A percentile compares a stretch with the other conserved stretches of the same genome.
Evolutionary conservation across 2,888 invertebrate species (phyloP).

Genomic region (Lycophotia porphyrea): DNA sequence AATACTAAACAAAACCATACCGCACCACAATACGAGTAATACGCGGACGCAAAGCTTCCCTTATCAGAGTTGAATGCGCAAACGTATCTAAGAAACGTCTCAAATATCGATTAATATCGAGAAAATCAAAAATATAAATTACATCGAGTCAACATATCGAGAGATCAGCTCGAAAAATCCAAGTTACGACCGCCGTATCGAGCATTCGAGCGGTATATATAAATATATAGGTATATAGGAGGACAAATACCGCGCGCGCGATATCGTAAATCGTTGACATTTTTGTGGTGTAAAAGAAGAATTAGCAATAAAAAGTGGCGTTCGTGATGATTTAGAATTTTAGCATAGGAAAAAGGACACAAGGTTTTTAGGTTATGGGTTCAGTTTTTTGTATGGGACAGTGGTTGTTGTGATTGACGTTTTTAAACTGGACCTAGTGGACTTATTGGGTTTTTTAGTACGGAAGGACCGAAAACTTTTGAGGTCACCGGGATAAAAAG

Average conservation of each 20-base stretch:
- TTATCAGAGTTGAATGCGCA: slow-evolving; percentile 50
- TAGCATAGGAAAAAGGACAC: slow-evolving; percentile 4
- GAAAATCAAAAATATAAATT: slow-evolving; percentile 79
- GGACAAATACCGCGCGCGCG: slow-evolving; percentile 69
- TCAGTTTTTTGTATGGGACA: slow-evolving; percentile 14
- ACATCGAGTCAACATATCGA: slow-evolving; percentile 73
- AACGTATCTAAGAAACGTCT: slow-evolving; percentile 74
- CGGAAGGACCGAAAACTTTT: background rate
- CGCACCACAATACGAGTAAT: slow-evolving; percentile 51
- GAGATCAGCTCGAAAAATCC: slow-evolving; percentile 79
- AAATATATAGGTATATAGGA: slow-evolving; percentile 52
- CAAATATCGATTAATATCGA: slow-evolving; percentile 81
- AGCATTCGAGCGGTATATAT: slow-evolving; percentile 69
- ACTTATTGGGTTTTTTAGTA: background rate
- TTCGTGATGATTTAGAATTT: slow-evolving; percentile 62
- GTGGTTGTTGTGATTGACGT: slow-evolving; percentile 5
- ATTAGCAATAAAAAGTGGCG: slow-evolving; percentile 72
- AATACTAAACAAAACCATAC: slow-evolving; percentile 20
- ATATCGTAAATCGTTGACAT: slow-evolving; percentile 81
- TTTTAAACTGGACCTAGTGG: background rate
- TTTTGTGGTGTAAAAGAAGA: slow-evolving; percentile 77
- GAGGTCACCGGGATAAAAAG: background rate
- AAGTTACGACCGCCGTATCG: slow-evolving; percentile 66
- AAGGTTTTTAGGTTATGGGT: slow-evolving; percentile 29
- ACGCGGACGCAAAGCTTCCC: slow-evolving; percentile 45